These are phyloP conservation scores for Dicyrtomina minuta DNA, from an alignment of 2,888 invertebrate species.

Conservation along the genomic window DNA sequence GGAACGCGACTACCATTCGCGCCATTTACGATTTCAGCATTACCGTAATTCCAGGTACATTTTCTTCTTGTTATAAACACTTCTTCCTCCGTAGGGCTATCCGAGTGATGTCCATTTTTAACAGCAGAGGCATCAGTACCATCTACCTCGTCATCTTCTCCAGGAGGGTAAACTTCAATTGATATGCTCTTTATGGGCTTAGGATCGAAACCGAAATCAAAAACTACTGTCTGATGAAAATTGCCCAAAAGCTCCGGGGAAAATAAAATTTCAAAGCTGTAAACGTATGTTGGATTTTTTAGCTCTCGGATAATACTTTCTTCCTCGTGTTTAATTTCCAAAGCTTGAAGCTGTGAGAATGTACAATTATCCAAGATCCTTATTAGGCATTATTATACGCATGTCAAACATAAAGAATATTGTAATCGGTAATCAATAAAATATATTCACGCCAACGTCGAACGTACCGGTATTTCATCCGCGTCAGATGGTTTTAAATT, in stretches of 20 bases:
- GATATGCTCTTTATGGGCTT: slow-evolving; percentile 67
- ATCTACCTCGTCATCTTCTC: slow-evolving; percentile 57
- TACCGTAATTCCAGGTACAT: slow-evolving; percentile 53
- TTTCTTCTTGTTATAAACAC: slow-evolving; percentile 33
- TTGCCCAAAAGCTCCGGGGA: slow-evolving; percentile 74
- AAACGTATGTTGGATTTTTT: slow-evolving; percentile 53
- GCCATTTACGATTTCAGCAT: slow-evolving; percentile 51
- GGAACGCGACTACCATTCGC: slow-evolving; percentile 45
- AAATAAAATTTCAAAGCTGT: slow-evolving; percentile 64
- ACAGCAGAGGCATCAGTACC: slow-evolving; percentile 40
- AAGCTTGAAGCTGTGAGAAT: slow-evolving; percentile 40
- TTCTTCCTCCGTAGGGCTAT: slow-evolving; percentile 37
- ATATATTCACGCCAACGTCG: too few species aligned
- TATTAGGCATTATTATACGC: too few species aligned
- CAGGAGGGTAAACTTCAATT: slow-evolving; percentile 70
- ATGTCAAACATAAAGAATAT: too few species aligned
- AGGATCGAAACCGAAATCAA: slow-evolving; percentile 70
- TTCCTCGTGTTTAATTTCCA: slow-evolving; percentile 34
- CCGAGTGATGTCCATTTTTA: background rate
- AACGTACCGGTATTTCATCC: slow-evolving; percentile 4
- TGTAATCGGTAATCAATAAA: too few species aligned
- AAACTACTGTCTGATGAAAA: slow-evolving; percentile 74
- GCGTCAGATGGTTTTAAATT: slow-evolving; percentile 1
- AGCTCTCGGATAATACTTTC: slow-evolving; percentile 38
- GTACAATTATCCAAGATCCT: too few species aligned